phyloP scores from a whole-genome alignment of 2,888 invertebrate species.

The Trichogramma dendrolimi region DNA sequence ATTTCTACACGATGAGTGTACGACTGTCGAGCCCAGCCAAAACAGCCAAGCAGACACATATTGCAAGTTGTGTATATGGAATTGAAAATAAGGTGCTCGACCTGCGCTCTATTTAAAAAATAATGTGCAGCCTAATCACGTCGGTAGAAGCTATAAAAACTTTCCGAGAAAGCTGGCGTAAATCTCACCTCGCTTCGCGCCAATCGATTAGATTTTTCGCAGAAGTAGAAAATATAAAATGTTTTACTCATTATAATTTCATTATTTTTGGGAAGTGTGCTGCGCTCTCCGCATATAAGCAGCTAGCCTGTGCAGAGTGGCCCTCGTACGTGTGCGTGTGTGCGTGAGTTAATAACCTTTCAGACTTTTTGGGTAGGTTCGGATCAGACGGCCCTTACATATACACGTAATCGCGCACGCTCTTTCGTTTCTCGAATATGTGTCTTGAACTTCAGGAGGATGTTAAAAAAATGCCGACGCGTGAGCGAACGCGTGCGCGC shows the following conservation, averaged over 20 bases:
- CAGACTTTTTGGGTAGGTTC: conserved; percentile 4
- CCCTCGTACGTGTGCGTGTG: neutral
- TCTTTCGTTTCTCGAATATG: conserved; percentile 8
- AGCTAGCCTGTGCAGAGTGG: no score
- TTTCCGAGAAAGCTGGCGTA: conserved; percentile 24
- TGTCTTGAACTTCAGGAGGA: conserved; percentile 3
- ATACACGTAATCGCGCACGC: conserved; percentile 17
- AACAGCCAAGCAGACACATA: no score
- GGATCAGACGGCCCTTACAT: neutral
- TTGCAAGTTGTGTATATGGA: no score
- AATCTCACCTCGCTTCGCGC: conserved; percentile 11
- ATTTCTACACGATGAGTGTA: no score
- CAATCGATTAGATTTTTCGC: conserved; percentile 28
- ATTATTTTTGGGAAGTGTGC: conserved; percentile 23
- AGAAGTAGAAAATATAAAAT: conserved; percentile 24
- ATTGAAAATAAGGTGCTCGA: no score
- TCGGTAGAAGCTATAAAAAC: neutral
- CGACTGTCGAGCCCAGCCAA: no score
- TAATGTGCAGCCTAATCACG: neutral
- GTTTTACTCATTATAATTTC: conserved; percentile 27
- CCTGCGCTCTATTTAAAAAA: no score
- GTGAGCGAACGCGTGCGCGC: neutral
- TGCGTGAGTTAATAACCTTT: conserved; percentile 15
- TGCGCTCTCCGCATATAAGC: neutral
- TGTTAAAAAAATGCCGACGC: conserved; percentile 19